These are phyloP conservation scores for Sicus ferrugineus DNA, from an alignment of 2,888 invertebrate genomes.

Conservation along the genomic window DNA sequence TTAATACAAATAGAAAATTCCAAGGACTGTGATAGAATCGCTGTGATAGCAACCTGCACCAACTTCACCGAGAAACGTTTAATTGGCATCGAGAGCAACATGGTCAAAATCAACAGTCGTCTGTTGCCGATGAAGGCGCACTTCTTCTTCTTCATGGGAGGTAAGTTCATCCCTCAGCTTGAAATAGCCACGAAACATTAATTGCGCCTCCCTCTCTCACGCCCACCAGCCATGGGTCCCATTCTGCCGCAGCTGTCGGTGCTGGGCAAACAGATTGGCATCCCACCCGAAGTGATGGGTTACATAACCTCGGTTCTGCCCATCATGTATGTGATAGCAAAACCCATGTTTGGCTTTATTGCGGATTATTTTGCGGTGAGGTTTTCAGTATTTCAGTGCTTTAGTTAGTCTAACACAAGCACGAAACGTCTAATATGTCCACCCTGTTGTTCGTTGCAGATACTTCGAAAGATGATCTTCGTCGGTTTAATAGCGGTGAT, in stretches of 20 bases:
- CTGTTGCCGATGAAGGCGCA: conserved; percentile 85
- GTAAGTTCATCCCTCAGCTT: conserved; percentile 66
- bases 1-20: too few relatives aligned
- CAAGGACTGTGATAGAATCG: conserved; percentile 25
- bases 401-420: not conserved
- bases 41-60: not conserved
- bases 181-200: not conserved
- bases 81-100: too few relatives aligned
- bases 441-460: conserved; percentile 45
- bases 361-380: conserved; percentile 76
- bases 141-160: conserved; percentile 87
- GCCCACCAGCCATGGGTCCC: conserved; percentile 86
- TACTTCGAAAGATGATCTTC: conserved; percentile 74
- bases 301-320: conserved; percentile 78
- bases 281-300: conserved; percentile 80
- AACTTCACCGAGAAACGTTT: not conserved
- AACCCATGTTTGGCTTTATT: conserved; percentile 78
- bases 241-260: conserved; percentile 81
- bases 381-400: conserved; percentile 4
- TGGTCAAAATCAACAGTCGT: conserved; percentile 72
- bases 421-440: not conserved
- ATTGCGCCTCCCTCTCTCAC: not conserved
- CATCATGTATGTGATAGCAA: conserved; percentile 78
- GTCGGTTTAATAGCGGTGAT: conserved; percentile 72
- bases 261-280: conserved; percentile 79